Evolutionary conservation across 2,797 vertebrate species (phyloP), one percentile per base, ranked within the genome.

Genomic region (Eidolon dupreanum): DNA sequence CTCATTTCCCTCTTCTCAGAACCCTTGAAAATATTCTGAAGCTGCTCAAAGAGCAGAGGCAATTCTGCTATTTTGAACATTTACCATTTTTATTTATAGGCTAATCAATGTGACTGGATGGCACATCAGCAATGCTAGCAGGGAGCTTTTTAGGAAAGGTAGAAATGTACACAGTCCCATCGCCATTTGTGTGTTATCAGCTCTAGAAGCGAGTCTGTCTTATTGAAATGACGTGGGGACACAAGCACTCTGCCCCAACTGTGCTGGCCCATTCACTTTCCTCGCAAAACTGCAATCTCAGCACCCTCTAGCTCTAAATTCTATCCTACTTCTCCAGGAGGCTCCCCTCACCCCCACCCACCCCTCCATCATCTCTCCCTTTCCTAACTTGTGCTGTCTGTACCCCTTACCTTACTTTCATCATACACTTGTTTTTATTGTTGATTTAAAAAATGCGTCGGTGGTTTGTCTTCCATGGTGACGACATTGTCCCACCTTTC

Each of bases 211-310:
- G 16, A 68, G 75, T 17, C 84, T 59, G 17, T 49, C 28, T 49
- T 28, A 43, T 1, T 22, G 51, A 66, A 55, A 77, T n/a, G 65
- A 51, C 1, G 31, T 51, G 78, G 24, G 28, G 7, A 46, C 19
- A 15, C 36, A 26, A 59, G 55, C 0, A 1, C 16, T 31, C 26
- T 24, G 33, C 28, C 26, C 71, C 16, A 8, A 1, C 28, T 8
- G 26, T 10, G 0, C 1, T 0, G 13, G 53, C 8, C 3, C 11
- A 3, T 33, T 9, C 5, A 3, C 49, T 4, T 55, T 49, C 10
- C 20, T 9, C n/a, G 15, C 49, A 10, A 9, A 9, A 22, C 8
- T 13, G 33, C 9, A 17, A 1, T n/a, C 36, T 41, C 3, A 1
- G 63, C 26, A 20, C 24, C 73, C 68, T 2, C 8, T 7, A 8